Base-by-base conservation (phyloP, 2,113 vertebrate genomes). In the Myrmophylax atrothorax region DNA sequence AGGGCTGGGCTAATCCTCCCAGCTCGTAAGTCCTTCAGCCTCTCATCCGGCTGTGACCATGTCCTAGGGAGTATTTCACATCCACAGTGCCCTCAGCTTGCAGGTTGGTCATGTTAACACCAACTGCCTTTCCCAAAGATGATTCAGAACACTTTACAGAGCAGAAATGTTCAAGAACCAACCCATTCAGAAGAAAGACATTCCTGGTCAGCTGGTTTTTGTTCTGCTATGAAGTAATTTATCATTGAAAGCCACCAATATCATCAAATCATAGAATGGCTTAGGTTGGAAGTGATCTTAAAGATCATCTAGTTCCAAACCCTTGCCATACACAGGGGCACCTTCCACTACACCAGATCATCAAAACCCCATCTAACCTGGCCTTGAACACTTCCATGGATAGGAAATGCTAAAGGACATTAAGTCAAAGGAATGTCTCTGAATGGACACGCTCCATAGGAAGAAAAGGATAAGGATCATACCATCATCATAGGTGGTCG, bases 401-500 rank as follows among this genome's bases (percentile, higher is more conserved):
- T 35, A 40, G 55, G 47, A 33, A 10, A 75, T 25, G 20, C 18
- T 78, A 26, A 83, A 77, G 55, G 75, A 69, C 29, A 62, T 16
- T 3, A 88, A 75, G 22, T 18, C 59, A 78, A 74, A 38, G 26
- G 18, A 86, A 44, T 10, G 5, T 13, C 52, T 85, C 72, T 46
- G 40, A 74, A 58, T 1, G 2, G 11, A 40, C 25, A 77, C 7
- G 75, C 20, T 94, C 68, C 55, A 55, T 12, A 70, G 53, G 28
- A 10, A 9, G 23, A 60, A 91, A 89, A 70, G 23, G 20, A 18
- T 24, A 49, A 90, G n/a, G 28, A 90, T 97, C 98, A 91, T 97
- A 99, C 99, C 98, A 55, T 99, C 99, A 25, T 99, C 99, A 80
- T 98, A 98, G 64, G 98, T 98, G 72, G 99, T 98, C 62, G 99